Base-by-base conservation (phyloP, 2,888 invertebrate species). In the Dasysyrphus albostriatus region DNA sequence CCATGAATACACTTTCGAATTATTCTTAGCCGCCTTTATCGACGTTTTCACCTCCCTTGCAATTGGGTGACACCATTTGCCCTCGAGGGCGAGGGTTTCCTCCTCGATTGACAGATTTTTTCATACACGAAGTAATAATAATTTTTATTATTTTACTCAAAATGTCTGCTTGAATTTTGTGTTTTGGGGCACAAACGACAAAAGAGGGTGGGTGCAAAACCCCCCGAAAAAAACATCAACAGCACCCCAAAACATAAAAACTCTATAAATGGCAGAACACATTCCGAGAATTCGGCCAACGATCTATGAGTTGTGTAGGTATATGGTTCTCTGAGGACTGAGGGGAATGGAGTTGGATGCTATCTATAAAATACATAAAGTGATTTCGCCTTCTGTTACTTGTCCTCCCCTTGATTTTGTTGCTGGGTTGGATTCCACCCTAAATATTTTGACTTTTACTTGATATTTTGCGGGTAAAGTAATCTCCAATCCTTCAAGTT, bases 1-100 rank as follows among this genome's bases (percentile, higher is more conserved):
- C 85, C 82, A 82, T 85, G 85, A 85, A 82, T 78, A 77, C 74
- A 81, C 73, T 81, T 84, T 83, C 59, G 67, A 72, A 76, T 81
- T 81, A 81, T 76, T 73, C 72, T 85, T 73, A 72, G 67, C 59
- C 32, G 67, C 59, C 32, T 37, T 47, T 10, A 39, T 24, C 56
- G 24, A 3, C 24, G 74, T 32, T 37, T 42, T 44, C 49, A n/a
- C 65, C 72, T 59, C 81, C 84, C 76, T 49, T 56, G 61, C 67
- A 81, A 85, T 85, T 49, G 34, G 34, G 47, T 69, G 69, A 54
- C 59, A 39, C 51, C 59, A 56, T 75, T 59, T 76, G 49, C 19
- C 51, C 63, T 29, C 10, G 4, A 9, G 42, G 49, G 24, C 39
- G 10, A 19, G 70, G 70, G 14, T 56, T 70, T 69, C 44, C 49